Evolutionary conservation across 2,888 invertebrate genomes (phyloP).

Genomic region (Pegoplata infirma): DNA sequence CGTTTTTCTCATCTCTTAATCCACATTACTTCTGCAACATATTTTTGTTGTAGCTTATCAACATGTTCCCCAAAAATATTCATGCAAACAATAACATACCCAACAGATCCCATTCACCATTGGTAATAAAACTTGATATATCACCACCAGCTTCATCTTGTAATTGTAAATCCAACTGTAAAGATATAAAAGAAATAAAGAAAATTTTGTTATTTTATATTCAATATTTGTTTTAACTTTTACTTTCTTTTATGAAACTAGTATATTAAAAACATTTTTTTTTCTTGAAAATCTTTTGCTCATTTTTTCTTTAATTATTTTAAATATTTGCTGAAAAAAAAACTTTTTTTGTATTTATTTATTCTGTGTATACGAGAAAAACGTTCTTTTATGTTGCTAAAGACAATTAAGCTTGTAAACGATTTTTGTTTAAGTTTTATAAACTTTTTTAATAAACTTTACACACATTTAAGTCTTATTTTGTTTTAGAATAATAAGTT

Average conservation of each 20-base stretch:
- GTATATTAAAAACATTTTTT: not conserved
- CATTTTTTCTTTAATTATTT: conserved; percentile 40
- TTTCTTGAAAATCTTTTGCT: conserved; percentile 28
- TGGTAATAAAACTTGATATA: conserved; percentile 97
- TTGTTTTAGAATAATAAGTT: not conserved
- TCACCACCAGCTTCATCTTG: conserved; percentile 96
- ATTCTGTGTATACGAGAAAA: no score
- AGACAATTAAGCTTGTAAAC: conserved; percentile 1
- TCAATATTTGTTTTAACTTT: conserved; percentile 34
- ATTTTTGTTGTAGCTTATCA: conserved; percentile 13
- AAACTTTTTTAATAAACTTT: not conserved
- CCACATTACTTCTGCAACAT: conserved; percentile 43
- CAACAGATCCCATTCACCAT: conserved; percentile 99
- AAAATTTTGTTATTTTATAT: not conserved
- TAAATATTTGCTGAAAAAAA: conserved; percentile 37
- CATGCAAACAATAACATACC: conserved; percentile 82
- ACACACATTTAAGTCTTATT: not conserved
- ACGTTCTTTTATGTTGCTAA: not conserved
- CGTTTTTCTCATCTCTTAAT: no score
- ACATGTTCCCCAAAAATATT: conserved; percentile 9
- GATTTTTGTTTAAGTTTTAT: not conserved
- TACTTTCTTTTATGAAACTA: not conserved
- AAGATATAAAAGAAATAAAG: conserved; percentile 67
- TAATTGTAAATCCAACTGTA: conserved; percentile 94
- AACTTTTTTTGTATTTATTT: not conserved